These are phyloP conservation scores for Macaria notata DNA, from an alignment of 2,888 invertebrate species.

Conservation along the genomic window DNA sequence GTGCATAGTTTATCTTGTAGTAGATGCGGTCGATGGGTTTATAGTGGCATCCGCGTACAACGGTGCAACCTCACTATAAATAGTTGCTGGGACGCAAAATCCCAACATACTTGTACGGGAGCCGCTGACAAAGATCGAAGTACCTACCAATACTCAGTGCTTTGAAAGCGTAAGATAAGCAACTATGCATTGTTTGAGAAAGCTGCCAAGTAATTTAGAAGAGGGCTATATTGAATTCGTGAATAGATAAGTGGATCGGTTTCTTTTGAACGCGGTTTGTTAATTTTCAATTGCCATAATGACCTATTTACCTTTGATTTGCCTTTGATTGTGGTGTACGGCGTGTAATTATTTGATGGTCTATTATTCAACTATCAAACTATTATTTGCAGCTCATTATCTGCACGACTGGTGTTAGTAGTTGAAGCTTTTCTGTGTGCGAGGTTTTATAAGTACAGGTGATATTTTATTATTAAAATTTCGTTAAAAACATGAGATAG, in stretches of 20 bases:
- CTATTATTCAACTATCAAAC: slow-evolving; percentile 31
- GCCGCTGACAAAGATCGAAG: too few relatives aligned
- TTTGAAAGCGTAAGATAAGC: too few relatives aligned
- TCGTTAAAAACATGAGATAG: too few relatives aligned
- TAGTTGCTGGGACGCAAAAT: slow-evolving; percentile 18
- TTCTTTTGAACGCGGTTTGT: neutral
- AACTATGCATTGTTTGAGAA: neutral
- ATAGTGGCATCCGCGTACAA: slow-evolving; percentile 42
- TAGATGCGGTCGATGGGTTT: slow-evolving; percentile 36
- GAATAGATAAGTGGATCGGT: neutral
- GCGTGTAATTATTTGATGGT: slow-evolving; percentile 30
- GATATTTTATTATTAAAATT: too few relatives aligned
- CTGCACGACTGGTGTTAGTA: slow-evolving; percentile 3
- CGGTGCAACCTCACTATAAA: slow-evolving; percentile 37
- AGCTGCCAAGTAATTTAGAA: neutral
- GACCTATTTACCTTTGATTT: neutral
- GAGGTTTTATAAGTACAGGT: neutral
- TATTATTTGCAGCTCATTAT: slow-evolving; percentile 11
- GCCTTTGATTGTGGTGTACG: slow-evolving; percentile 1
- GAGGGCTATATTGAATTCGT: neutral
- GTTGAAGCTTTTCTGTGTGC: neutral
- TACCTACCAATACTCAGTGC: too few relatives aligned
- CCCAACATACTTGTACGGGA: slow-evolving; percentile 14
- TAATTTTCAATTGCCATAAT: slow-evolving; percentile 5
- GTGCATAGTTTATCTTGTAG: slow-evolving; percentile 32